Conservation (phyloP, 1,140 invertebrate species). For the Tenebrio molitor region DNA sequence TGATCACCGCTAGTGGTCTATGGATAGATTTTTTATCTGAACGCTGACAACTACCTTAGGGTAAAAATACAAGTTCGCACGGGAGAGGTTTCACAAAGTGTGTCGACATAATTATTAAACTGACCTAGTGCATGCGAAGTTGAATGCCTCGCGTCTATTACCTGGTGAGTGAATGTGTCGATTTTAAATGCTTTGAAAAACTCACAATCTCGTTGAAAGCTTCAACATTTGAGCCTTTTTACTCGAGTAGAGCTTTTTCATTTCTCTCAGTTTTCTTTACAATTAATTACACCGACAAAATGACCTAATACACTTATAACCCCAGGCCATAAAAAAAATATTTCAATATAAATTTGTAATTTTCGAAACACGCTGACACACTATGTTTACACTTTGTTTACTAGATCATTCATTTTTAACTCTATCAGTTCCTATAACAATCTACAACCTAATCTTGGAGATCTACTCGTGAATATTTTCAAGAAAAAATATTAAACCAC, state of each 20-base stretch:
- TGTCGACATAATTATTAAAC: slow-evolving; percentile 46
- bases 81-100: slow-evolving; percentile 43
- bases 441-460: too few species aligned
- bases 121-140: slow-evolving; percentile 46
- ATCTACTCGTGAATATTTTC: too few species aligned
- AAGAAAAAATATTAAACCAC: too few species aligned
- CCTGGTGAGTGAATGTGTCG: slow-evolving; percentile 29
- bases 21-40: slow-evolving; percentile 37
- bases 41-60: slow-evolving; percentile 42
- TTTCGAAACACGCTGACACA: too few species aligned
- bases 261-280: slow-evolving; percentile 33
- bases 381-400: too few species aligned
- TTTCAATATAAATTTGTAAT: neutral
- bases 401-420: too few species aligned
- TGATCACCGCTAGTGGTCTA: slow-evolving; percentile 33
- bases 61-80: slow-evolving; percentile 38
- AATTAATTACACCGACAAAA: slow-evolving; percentile 21
- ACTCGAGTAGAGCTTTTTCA: slow-evolving; percentile 23
- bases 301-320: slow-evolving; percentile 11
- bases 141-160: slow-evolving; percentile 44
- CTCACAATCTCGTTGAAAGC: slow-evolving; percentile 33
- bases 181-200: slow-evolving; percentile 18
- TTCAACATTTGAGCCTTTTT: slow-evolving; percentile 14
- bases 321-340: slow-evolving; percentile 9
- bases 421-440: too few species aligned